Base-by-base conservation (phyloP, 2,888 invertebrate genomes). In the Drosophila sordidula region DNA sequence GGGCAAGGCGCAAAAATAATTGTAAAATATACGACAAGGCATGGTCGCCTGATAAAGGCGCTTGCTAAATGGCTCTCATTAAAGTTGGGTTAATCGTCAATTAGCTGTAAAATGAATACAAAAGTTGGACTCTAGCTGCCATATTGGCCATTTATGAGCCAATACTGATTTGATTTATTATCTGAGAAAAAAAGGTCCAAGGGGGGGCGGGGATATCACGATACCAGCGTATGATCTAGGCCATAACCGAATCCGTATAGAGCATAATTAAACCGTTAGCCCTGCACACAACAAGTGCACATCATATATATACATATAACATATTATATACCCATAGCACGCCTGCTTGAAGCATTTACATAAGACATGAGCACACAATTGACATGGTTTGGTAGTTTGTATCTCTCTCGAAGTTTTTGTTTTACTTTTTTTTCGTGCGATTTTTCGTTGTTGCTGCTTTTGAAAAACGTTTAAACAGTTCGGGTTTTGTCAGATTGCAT, bases 301-400 rank as follows among this genome's bases (percentile, higher is more conserved):
- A 51, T 16, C 32, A 25, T 4, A 14, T 32, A 11, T 45, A 34
- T 22, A 6, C 29, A 26, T 55, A 39, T 6, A 45, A 8, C 46
- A 51, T 18, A 70, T 85, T 79, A 66, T 45, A 50, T 77, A 82
- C 57, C 47, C 82, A 63, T 51, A 55, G 63, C 88, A 87, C 80
- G 88, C 71, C 58, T 82, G 72, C 56, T 52, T 44, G 2, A 45
- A 64, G 50, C 66, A 69, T 82, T 83, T 83, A 87, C 82, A 83
- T 87, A 83, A 87, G 77, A 76, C 62, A 32, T 78, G 75, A 69
- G 67, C 61, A 56, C 65, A 73, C 74, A 80, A 61, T 69, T 81
- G 82, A 72, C 75, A 81, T 66, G 67, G 64, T 72, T 85, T 70
- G 68, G 44, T 70, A 58, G 64, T 65, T 74, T 62, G 44, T 46